A percentile compares a stretch with the other conserved stretches of the same genome.
Conservation (phyloP, 2,888 invertebrate genomes). For the Tachystola acroxantha region DNA sequence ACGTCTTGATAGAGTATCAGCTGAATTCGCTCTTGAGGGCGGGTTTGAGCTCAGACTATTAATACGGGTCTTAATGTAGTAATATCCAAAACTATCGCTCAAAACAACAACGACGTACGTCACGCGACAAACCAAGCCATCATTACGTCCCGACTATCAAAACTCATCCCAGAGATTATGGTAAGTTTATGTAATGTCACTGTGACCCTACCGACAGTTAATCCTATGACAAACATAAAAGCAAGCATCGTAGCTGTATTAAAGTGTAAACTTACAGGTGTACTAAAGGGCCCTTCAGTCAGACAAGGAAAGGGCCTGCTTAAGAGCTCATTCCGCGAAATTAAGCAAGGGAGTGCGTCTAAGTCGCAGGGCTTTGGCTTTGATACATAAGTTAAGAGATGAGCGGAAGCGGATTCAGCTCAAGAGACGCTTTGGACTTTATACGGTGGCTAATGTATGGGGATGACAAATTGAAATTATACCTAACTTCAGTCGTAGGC, state of each 20-base stretch:
- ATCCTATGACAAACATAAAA: constrained; percentile 1
- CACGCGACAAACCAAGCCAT: not conserved
- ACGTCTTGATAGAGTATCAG: too few species aligned
- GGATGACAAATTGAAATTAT: too few species aligned
- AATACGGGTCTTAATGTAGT: too few species aligned
- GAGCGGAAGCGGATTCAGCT: constrained; percentile 3
- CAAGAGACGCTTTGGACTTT: too few species aligned
- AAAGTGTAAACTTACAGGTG: constrained; percentile 26
- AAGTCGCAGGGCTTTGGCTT: constrained; percentile 51
- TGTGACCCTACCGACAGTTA: constrained; percentile 1
- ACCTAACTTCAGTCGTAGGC: too few species aligned
- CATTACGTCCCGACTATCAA: not conserved
- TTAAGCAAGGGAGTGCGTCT: constrained; percentile 63
- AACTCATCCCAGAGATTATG: not conserved
- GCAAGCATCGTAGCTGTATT: constrained; percentile 15
- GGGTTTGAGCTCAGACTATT: too few species aligned
- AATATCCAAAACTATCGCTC: too few species aligned
- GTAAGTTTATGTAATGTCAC: constrained; percentile 2
- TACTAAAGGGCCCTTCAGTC: constrained; percentile 30
- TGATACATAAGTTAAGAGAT: constrained; percentile 11
- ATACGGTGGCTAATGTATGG: too few species aligned
- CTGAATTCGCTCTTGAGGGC: too few species aligned
- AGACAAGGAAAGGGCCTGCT: constrained; percentile 55
- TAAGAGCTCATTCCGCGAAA: constrained; percentile 68
- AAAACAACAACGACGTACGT: too few species aligned